A percentile compares a stretch with the other conserved stretches of the same genome.
phyloP scores from a whole-genome alignment of 2,888 invertebrate genomes.

The Meganola albula region DNA sequence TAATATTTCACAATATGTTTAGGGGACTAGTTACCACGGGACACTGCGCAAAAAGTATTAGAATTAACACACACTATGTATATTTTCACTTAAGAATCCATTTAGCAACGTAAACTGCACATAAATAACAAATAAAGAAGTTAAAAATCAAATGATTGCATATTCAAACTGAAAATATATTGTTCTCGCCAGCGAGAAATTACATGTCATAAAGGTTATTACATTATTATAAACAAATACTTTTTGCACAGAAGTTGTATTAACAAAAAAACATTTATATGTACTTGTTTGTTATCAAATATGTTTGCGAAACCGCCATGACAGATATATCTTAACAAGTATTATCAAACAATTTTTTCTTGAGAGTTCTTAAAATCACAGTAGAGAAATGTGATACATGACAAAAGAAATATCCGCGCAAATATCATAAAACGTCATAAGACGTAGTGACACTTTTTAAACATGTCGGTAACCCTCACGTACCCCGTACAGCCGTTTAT shows the following conservation, averaged over 20 bases:
- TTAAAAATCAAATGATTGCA: not conserved
- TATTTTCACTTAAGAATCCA: not conserved
- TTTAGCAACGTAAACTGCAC: not conserved
- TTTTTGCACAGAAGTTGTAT: constrained; percentile 11
- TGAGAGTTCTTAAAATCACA: constrained; percentile 11
- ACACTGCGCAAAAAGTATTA: constrained; percentile 15
- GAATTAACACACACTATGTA: not conserved
- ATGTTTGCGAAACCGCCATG: constrained; percentile 13
- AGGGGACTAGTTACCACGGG: constrained; percentile 8
- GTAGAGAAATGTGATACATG: too few relatives aligned
- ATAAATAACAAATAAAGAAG: not conserved
- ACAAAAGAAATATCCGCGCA: too few relatives aligned
- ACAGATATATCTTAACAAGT: constrained; percentile 4
- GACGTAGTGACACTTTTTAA: too few relatives aligned
- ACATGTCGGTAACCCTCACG: too few relatives aligned
- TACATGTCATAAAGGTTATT: not conserved
- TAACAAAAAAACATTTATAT: constrained; percentile 21
- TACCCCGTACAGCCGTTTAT: too few relatives aligned
- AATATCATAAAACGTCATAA: too few relatives aligned
- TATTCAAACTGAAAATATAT: not conserved
- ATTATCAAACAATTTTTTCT: not conserved
- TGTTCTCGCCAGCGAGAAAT: not conserved
- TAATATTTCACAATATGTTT: constrained; percentile 8
- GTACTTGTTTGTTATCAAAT: constrained; percentile 24
- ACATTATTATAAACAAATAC: constrained; percentile 9